Evolutionary conservation across 1,140 invertebrate species (phyloP), one percentile per base, ranked within the genome.

Genomic region (Heliothis virescens): DNA sequence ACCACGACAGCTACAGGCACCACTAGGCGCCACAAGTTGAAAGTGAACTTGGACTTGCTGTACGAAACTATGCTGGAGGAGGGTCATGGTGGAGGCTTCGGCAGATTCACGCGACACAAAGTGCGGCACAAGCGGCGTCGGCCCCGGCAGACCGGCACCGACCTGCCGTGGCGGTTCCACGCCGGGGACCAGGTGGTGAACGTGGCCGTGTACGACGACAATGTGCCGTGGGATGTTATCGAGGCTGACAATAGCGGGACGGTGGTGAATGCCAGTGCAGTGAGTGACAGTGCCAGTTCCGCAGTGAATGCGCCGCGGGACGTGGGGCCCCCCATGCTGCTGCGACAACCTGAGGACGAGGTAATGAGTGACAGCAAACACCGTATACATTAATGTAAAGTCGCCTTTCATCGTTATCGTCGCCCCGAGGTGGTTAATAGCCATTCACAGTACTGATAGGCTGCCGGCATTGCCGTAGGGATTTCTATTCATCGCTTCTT

Each of bases 1-100:
- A 73, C 84, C 10, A 79, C 80, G 10, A 18, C 60, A 15, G 21
- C 21, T 26, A 9, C 60, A 11, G 48, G 50, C n/a, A 63, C 80
- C 60, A 83, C 80, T 47, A 82, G 79, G 29, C 86, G 85, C 52
- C 90, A 88, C 53, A 93, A 90, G 83, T 84, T 88, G 48, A 89
- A 90, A 88, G 93, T 94, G 59, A 89, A 92, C 81, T 87, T 93
- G 81, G 87, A 90, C 48, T 86, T 88, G 11, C 85, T 94, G 5
- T 91, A 94, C 81, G 87, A 92, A 55, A 92, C 91, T 15, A 94
- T 94, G 93, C 88, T 94, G 82, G 88, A 94, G 63, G 93, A 94
- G 63, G 87, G 86, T 18, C 90, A 89, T n/a, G 89, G 88, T n/a
- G 84, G 84, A 21, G 90, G 88, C n/a, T 83, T 83, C 67, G 85